phyloP scores from a whole-genome alignment of 2,888 invertebrate genomes.

The Stratiomys singularior region DNA sequence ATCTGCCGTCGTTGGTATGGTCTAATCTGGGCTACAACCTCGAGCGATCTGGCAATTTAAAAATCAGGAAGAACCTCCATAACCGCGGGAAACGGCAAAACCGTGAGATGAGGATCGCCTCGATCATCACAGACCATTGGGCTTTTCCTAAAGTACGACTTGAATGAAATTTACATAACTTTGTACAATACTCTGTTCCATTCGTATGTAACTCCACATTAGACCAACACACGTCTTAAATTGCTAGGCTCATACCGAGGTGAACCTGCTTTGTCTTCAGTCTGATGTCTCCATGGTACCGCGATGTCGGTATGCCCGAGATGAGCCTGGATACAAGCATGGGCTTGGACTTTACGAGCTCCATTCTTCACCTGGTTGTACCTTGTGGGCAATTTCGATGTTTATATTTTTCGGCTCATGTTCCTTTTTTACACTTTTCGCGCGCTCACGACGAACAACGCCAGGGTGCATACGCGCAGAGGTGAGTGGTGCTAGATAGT shows the following conservation, averaged over 20 bases:
- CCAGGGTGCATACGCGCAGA: slow-evolving; percentile 26
- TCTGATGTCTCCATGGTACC: no score
- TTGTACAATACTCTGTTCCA: background rate
- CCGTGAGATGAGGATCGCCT: slow-evolving; percentile 3
- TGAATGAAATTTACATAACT: slow-evolving; percentile 43
- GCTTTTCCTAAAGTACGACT: slow-evolving; percentile 1
- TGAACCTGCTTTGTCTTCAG: slow-evolving; percentile 10
- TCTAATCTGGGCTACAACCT: slow-evolving; percentile 3
- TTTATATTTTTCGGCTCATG: slow-evolving; percentile 15
- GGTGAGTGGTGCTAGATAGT: no score
- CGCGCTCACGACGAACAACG: slow-evolving; percentile 36
- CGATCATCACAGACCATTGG: slow-evolving; percentile 19
- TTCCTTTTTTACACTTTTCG: slow-evolving; percentile 14
- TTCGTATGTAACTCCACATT: background rate
- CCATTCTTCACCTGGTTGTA: slow-evolving; percentile 6
- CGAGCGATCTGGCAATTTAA: background rate
- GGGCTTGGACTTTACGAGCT: background rate
- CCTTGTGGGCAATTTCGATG: slow-evolving; percentile 20
- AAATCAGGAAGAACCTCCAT: background rate
- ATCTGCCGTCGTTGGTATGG: background rate
- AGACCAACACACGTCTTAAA: slow-evolving; percentile 35
- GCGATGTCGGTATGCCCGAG: background rate
- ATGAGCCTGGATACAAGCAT: slow-evolving; percentile 26
- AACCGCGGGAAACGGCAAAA: background rate
- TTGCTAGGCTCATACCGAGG: slow-evolving; percentile 15